Evolutionary conservation across 2,113 vertebrate genomes (phyloP).

Genomic region (Sula dactylatra): DNA sequence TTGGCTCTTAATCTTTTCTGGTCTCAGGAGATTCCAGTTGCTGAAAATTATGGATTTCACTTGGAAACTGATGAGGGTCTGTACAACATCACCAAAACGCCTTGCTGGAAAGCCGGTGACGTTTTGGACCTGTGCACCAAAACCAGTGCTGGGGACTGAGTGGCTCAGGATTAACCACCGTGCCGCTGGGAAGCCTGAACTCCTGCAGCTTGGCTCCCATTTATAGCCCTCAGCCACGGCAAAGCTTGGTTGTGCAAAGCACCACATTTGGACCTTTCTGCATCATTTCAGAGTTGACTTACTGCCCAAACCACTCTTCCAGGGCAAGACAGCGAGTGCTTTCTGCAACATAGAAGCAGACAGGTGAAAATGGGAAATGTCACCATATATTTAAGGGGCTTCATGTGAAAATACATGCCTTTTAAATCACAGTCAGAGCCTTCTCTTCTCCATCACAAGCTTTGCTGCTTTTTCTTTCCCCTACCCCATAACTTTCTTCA

Average conservation of each 20-base stretch:
- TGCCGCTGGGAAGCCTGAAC: background rate
- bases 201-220: background rate
- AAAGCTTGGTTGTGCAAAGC: background rate
- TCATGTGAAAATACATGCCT: background rate
- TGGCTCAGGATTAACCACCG: background rate
- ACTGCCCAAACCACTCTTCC: background rate
- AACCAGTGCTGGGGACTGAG: background rate
- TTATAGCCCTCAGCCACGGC: background rate
- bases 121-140: background rate
- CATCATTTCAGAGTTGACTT: background rate
- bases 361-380: background rate
- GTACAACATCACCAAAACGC: background rate
- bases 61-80: constrained; percentile 21
- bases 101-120: background rate
- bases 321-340: background rate
- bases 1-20: constrained; percentile 50
- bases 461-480: background rate
- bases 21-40: background rate
- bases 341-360: background rate
- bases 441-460: background rate
- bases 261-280: background rate
- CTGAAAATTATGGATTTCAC: constrained; percentile 50
- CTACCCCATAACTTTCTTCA: background rate
- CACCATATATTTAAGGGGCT: background rate
- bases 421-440: background rate